Percentiles rank a stretch among this genome's conserved stretches.
Conservation (phyloP, 2,888 invertebrate species). For the Epiblema foenella region DNA sequence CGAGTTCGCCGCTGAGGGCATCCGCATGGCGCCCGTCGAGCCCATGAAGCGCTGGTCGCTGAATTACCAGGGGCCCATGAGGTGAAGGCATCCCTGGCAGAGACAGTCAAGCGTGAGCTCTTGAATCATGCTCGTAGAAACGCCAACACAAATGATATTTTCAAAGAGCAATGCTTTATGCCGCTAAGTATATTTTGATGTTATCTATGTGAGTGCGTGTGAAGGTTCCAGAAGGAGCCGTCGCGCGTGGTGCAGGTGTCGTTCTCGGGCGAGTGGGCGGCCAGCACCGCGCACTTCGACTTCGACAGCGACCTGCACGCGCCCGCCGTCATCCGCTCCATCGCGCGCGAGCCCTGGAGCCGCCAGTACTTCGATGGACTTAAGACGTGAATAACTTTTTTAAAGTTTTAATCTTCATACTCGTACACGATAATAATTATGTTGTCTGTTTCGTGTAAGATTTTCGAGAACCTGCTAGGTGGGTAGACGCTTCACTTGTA, state of each 20-base stretch:
- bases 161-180: too few relatives aligned
- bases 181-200: too few relatives aligned
- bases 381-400: conserved; percentile 81
- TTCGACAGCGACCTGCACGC: conserved; percentile 90
- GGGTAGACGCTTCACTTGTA: too few relatives aligned
- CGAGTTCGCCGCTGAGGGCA: conserved; percentile 88
- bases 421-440: too few relatives aligned
- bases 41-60: conserved; percentile 91
- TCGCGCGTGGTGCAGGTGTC: conserved; percentile 82
- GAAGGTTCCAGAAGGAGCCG: conserved; percentile 80
- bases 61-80: conserved; percentile 88
- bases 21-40: conserved; percentile 86
- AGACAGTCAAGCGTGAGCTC: too few relatives aligned
- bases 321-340: conserved; percentile 87
- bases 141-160: too few relatives aligned
- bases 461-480: too few relatives aligned
- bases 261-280: conserved; percentile 86
- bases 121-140: background rate
- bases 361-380: conserved; percentile 87
- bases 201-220: background rate
- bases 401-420: too few relatives aligned
- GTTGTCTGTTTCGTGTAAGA: too few relatives aligned
- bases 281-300: conserved; percentile 87
- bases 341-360: conserved; percentile 91
- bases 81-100: conserved; percentile 61